phyloP scores from a whole-genome alignment of 2,888 invertebrate species.

The Dexiosoma caninum region DNA sequence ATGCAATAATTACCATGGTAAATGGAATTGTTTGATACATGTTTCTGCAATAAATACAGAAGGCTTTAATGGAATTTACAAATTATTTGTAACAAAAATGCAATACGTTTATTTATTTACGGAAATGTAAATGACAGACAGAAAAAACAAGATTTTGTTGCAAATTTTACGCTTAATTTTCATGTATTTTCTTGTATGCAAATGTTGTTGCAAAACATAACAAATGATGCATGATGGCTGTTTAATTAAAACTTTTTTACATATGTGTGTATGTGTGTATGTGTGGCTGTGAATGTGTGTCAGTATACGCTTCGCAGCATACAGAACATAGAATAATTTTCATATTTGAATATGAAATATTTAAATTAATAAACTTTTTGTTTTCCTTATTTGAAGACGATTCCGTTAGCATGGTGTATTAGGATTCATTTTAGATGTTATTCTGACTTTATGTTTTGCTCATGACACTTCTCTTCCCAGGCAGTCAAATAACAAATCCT shows the following conservation, averaged over 20 bases:
- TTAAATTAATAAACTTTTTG: too few species aligned
- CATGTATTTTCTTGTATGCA: not conserved
- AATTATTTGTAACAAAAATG: not conserved
- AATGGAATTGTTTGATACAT: not conserved
- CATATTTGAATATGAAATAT: too few species aligned
- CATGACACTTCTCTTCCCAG: too few species aligned
- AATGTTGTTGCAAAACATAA: not conserved
- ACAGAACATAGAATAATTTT: too few species aligned
- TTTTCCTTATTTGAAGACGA: too few species aligned
- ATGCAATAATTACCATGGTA: not conserved
- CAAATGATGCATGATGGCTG: constrained; percentile 15
- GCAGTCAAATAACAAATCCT: too few species aligned
- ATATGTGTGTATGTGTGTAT: not conserved
- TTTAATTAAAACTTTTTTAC: constrained; percentile 8
- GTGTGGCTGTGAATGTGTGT: not conserved
- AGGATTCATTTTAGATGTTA: too few species aligned
- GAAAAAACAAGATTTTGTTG: not conserved
- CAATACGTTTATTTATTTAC: not conserved
- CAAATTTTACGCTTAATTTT: not conserved
- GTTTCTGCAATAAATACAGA: not conserved
- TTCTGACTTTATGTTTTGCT: too few species aligned
- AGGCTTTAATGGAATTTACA: constrained; percentile 3
- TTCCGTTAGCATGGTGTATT: too few species aligned
- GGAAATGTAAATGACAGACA: too few species aligned
- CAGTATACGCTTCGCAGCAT: too few species aligned